These are phyloP conservation scores for Drosophila macrothrix DNA, from an alignment of 2,888 invertebrate genomes.

Conservation along the genomic window DNA sequence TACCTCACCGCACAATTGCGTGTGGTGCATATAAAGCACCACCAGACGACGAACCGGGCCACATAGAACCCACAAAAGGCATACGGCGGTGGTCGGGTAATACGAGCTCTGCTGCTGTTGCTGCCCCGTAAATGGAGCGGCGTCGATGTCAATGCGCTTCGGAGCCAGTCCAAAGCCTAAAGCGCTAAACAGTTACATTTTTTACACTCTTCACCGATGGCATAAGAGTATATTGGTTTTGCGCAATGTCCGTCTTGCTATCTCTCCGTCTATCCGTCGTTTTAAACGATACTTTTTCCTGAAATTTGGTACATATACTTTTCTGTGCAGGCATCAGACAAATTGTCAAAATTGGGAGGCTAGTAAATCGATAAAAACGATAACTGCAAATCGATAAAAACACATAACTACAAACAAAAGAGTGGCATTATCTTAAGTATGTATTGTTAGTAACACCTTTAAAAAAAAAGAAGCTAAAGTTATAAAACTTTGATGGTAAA, in stretches of 20 bases:
- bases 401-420: neutral
- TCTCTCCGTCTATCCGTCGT: neutral
- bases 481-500: neutral
- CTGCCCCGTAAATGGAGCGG: conserved; percentile 70
- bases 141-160: conserved; percentile 72
- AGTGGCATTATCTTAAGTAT: neutral
- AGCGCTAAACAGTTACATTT: conserved; percentile 36
- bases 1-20: conserved; percentile 78
- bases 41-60: conserved; percentile 39
- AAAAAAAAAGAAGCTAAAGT: neutral
- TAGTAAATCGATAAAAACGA: neutral
- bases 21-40: conserved; percentile 63
- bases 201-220: neutral
- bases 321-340: neutral
- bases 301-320: neutral
- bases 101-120: conserved; percentile 39
- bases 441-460: neutral
- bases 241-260: neutral
- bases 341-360: neutral
- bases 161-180: conserved; percentile 44
- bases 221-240: neutral
- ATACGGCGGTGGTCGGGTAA: conserved; percentile 48
- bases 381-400: neutral
- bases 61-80: conserved; percentile 76
- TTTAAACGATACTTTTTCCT: too few relatives aligned